These are phyloP conservation scores for Ptiloglossa arizonensis DNA, from an alignment of 1,140 invertebrate genomes.

Conservation along the genomic window DNA sequence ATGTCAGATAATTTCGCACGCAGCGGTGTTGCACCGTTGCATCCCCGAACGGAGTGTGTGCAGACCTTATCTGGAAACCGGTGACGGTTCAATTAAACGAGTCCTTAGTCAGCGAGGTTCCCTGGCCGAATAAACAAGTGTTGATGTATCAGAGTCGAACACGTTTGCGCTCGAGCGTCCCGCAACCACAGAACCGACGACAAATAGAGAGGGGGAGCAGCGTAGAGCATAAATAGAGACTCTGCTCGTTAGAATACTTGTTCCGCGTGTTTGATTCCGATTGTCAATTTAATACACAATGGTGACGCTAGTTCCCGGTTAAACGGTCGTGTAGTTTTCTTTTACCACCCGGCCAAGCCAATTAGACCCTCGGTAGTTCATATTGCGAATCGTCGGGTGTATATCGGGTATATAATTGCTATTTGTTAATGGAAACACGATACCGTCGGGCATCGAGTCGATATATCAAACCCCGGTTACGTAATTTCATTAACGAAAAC, in stretches of 20 bases:
- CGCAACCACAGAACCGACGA: not conserved
- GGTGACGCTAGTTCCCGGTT: no score
- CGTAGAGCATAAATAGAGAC: not conserved
- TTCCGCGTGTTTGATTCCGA: not conserved
- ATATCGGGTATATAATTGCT: no score
- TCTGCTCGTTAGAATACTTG: not conserved
- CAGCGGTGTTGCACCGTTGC: conserved; percentile 38
- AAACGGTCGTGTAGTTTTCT: no score
- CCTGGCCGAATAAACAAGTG: conserved; percentile 34
- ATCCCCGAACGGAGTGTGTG: conserved; percentile 29
- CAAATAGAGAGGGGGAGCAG: no score
- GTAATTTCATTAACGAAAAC: no score
- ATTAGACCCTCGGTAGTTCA: no score
- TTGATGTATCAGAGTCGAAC: conserved; percentile 11
- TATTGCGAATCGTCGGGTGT: no score
- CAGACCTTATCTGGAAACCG: conserved; percentile 38
- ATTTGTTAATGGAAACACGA: no score
- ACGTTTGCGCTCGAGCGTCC: not conserved
- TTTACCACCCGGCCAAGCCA: no score
- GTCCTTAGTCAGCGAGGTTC: conserved; percentile 30
- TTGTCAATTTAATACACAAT: not conserved
- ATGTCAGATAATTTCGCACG: conserved; percentile 60
- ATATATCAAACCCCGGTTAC: no score
- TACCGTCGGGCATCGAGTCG: no score
- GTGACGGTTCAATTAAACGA: conserved; percentile 54